Percentiles rank a stretch among this genome's conserved stretches.
phyloP scores from a whole-genome alignment of 2,888 invertebrate genomes.

The Epsilonema sp. region DNA sequence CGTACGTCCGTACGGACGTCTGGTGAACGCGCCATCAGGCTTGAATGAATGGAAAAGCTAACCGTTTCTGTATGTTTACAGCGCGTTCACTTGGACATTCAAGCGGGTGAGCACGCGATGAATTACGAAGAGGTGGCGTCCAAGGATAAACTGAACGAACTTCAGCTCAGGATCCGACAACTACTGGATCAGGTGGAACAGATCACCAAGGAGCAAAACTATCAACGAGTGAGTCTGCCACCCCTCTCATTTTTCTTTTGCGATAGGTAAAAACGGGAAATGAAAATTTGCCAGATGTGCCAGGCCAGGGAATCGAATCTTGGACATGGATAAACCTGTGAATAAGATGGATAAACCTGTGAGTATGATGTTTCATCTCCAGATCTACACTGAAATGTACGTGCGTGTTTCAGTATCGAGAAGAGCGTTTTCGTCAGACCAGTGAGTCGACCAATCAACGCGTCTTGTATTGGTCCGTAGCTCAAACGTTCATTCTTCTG shows the following conservation, averaged over 20 bases:
- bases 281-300: not conserved
- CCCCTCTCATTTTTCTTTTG: conserved; percentile 8
- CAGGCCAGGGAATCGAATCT: not conserved
- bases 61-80: not conserved
- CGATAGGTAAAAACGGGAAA: too few species aligned
- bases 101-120: conserved; percentile 94
- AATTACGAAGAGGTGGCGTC: conserved; percentile 93
- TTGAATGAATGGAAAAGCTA: too few species aligned
- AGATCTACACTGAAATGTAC: too few species aligned
- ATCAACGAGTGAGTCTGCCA: conserved; percentile 79
- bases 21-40: too few species aligned
- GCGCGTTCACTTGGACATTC: conserved; percentile 84
- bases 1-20: too few species aligned
- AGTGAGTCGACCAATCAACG: conserved; percentile 90
- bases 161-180: conserved; percentile 81
- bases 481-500: conserved; percentile 70
- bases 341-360: too few species aligned
- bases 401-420: conserved; percentile 52
- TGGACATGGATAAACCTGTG: too few species aligned
- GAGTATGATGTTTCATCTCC: too few species aligned
- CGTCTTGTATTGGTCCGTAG: conserved; percentile 87
- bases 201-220: conserved; percentile 97
- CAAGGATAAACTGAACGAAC: conserved; percentile 82
- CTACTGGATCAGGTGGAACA: conserved; percentile 92
- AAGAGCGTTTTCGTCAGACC: conserved; percentile 87